Conservation (phyloP, 2,113 vertebrate species). For the Tragelaphus scriptus region DNA sequence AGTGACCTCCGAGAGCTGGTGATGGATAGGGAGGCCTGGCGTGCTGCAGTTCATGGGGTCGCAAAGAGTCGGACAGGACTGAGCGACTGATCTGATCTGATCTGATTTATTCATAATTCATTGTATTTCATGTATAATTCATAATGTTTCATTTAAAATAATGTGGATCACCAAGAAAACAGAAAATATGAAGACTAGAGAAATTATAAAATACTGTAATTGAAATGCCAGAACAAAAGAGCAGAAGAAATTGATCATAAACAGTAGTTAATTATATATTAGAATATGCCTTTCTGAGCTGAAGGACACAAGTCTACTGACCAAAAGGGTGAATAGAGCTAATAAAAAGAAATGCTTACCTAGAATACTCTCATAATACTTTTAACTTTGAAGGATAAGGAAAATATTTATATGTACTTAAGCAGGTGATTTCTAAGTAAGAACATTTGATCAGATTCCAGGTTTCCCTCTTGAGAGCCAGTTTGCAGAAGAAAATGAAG, state of each 20-base stretch:
- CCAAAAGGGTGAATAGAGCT: not conserved
- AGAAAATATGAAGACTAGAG: not conserved
- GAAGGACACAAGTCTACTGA: not conserved
- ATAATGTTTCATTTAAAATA: not conserved
- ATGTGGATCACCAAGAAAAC: not conserved
- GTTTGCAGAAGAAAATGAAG: not conserved
- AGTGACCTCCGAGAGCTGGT: too few relatives aligned
- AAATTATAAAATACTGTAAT: not conserved
- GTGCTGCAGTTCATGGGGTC: too few relatives aligned
- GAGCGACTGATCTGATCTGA: too few relatives aligned
- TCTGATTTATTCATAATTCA: not conserved
- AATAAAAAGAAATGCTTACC: not conserved
- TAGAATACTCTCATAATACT: not conserved
- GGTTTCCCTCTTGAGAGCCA: not conserved
- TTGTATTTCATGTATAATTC: not conserved
- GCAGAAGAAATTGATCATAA: not conserved
- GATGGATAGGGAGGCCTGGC: too few relatives aligned
- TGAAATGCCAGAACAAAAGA: not conserved
- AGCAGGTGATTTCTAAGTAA: not conserved
- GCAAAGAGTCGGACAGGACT: too few relatives aligned
- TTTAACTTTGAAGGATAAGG: not conserved
- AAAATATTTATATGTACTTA: not conserved
- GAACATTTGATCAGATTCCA: not conserved
- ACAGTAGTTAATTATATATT: not conserved
- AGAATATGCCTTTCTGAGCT: not conserved